A percentile compares a stretch with the other conserved stretches of the same genome.
Conservation (phyloP, 2,113 vertebrate species). For the Lophura nycthemera region DNA sequence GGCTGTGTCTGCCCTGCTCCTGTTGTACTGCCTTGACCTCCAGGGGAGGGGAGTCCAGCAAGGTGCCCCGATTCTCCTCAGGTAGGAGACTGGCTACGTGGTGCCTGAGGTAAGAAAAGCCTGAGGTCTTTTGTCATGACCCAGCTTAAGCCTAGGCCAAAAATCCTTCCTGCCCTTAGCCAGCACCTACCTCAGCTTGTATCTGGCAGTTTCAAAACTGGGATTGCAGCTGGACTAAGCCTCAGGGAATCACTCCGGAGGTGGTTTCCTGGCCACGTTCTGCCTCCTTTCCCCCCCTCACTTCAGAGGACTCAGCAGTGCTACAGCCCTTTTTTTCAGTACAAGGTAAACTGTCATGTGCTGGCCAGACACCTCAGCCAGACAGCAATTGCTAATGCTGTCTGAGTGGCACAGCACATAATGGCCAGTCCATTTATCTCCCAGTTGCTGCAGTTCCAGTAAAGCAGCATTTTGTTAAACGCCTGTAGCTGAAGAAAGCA, state of each 20-base stretch:
- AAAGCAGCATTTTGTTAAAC: conserved; percentile 48
- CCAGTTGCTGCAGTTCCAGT: conserved; percentile 36
- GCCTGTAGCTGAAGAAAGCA: conserved; percentile 12
- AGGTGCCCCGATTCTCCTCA: not conserved
- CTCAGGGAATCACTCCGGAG: not conserved
- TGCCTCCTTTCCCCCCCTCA: not conserved
- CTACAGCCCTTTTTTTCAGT: not conserved
- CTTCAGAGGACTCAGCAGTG: not conserved
- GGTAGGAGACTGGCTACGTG: not conserved
- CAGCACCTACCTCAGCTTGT: accelerated
- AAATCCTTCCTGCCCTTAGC: not conserved
- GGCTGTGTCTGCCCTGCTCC: not conserved
- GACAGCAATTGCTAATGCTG: conserved; percentile 41
- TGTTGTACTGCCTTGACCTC: not conserved
- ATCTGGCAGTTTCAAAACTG: not conserved
- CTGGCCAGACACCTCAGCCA: conserved; percentile 20
- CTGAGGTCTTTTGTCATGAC: not conserved
- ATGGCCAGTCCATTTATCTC: conserved; percentile 54
- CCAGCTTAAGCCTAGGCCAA: not conserved
- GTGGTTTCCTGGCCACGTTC: not conserved
- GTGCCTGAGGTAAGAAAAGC: not conserved
- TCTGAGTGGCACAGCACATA: conserved; percentile 39
- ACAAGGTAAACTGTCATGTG: not conserved
- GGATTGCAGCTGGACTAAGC: not conserved
- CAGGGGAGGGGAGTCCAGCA: not conserved